Conservation (phyloP, 1,140 invertebrate species). For the Melipona quadrifasciata region DNA sequence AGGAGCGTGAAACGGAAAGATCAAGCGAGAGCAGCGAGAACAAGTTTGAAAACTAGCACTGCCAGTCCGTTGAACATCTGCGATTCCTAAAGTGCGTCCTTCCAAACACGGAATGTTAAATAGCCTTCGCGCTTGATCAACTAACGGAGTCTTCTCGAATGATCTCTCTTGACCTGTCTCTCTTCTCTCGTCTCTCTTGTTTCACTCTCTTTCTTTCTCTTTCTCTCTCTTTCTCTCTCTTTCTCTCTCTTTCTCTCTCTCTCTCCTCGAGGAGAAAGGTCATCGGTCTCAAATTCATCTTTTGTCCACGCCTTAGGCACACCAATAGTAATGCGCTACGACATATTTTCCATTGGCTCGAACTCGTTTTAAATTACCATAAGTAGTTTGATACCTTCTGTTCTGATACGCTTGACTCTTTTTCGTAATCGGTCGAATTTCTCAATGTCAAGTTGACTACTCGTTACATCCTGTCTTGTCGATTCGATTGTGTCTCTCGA, state of each 20-base stretch:
- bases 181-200: background rate
- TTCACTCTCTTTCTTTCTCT: conserved; percentile 29
- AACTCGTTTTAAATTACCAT: conserved; percentile 42
- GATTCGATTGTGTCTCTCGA: conserved; percentile 17
- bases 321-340: conserved; percentile 30
- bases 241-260: conserved; percentile 30
- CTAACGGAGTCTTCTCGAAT: conserved; percentile 63
- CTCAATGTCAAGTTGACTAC: conserved; percentile 39
- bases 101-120: conserved; percentile 62
- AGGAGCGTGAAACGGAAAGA: conserved; percentile 51
- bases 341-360: conserved; percentile 23
- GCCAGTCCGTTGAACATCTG: conserved; percentile 64
- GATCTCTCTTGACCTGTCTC: conserved; percentile 55
- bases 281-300: conserved; percentile 69
- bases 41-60: conserved; percentile 70
- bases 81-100: conserved; percentile 63
- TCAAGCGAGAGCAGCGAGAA: conserved; percentile 52
- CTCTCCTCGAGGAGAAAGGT: conserved; percentile 57
- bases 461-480: conserved; percentile 28
- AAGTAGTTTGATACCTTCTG: conserved; percentile 21
- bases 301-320: conserved; percentile 62
- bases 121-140: conserved; percentile 64
- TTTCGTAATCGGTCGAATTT: conserved; percentile 36
- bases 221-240: conserved; percentile 47
- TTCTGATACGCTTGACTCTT: conserved; percentile 5